Evolutionary conservation across 2,888 invertebrate species (phyloP).

Genomic region (Sinotaia quadrata): DNA sequence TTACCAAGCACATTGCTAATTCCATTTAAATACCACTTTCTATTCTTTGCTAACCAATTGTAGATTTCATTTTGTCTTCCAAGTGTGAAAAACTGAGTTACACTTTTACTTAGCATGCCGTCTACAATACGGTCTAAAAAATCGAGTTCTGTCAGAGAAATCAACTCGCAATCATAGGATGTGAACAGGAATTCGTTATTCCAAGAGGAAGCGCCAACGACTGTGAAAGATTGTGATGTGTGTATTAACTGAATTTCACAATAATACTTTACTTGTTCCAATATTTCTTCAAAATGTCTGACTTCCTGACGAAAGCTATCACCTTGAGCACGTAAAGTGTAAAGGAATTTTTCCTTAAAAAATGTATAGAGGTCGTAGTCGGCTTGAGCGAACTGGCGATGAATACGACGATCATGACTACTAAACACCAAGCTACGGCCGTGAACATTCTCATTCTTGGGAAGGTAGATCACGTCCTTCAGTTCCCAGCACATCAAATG

Average conservation of each 20-base stretch:
- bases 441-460: slow-evolving; percentile 35
- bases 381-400: slow-evolving; percentile 21
- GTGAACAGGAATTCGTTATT: slow-evolving; percentile 18
- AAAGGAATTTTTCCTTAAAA: slow-evolving; percentile 12
- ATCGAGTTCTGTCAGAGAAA: slow-evolving; percentile 23
- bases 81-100: no score
- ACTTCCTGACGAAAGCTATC: slow-evolving; percentile 25
- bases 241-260: no score
- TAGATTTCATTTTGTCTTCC: no score
- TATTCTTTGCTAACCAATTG: no score
- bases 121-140: no score
- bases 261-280: slow-evolving; percentile 9
- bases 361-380: slow-evolving; percentile 29
- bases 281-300: slow-evolving; percentile 16
- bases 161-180: slow-evolving; percentile 17
- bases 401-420: slow-evolving; percentile 21
- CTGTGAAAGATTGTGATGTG: no score
- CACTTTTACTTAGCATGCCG: no score
- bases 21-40: no score
- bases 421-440: slow-evolving; percentile 31
- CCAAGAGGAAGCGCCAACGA: slow-evolving; percentile 28
- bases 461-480: slow-evolving; percentile 49
- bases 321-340: neutral
- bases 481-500: slow-evolving; percentile 50
- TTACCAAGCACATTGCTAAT: no score